Conservation (phyloP, 1,140 invertebrate species). For the Solen grandis region DNA sequence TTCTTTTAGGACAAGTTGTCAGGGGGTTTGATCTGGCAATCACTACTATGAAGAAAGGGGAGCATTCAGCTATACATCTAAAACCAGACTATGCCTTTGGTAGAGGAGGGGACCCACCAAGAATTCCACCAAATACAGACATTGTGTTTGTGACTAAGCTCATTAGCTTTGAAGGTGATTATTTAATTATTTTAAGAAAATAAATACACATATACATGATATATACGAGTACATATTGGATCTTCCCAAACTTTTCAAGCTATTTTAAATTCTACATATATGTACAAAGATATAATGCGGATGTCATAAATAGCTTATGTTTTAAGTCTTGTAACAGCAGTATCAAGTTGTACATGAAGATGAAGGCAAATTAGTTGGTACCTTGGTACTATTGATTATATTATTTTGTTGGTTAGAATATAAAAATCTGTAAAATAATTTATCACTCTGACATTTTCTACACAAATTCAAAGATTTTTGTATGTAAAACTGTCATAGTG, state of each 20-base stretch:
- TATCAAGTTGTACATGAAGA: too few relatives aligned
- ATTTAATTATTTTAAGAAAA: not conserved
- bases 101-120: conserved; percentile 17
- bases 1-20: conserved; percentile 29
- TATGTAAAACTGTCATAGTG: too few relatives aligned
- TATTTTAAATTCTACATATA: not conserved
- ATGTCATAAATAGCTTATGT: not conserved
- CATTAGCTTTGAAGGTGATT: conserved; percentile 15
- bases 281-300: not conserved
- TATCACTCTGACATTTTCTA: too few relatives aligned
- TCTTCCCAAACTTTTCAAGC: not conserved
- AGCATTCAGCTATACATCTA: conserved; percentile 19
- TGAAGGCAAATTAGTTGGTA: too few relatives aligned
- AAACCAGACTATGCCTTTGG: conserved; percentile 31
- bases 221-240: not conserved
- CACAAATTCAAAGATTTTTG: too few relatives aligned
- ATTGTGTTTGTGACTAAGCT: conserved; percentile 32
- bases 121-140: conserved; percentile 2
- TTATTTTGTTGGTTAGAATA: too few relatives aligned
- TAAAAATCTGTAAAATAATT: too few relatives aligned
- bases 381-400: too few relatives aligned
- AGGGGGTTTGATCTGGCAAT: conserved; percentile 34
- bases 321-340: not conserved
- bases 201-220: not conserved
- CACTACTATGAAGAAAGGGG: conserved; percentile 19